phyloP scores from a whole-genome alignment of 2,113 vertebrate species.

The Oreocharis arfaki region DNA sequence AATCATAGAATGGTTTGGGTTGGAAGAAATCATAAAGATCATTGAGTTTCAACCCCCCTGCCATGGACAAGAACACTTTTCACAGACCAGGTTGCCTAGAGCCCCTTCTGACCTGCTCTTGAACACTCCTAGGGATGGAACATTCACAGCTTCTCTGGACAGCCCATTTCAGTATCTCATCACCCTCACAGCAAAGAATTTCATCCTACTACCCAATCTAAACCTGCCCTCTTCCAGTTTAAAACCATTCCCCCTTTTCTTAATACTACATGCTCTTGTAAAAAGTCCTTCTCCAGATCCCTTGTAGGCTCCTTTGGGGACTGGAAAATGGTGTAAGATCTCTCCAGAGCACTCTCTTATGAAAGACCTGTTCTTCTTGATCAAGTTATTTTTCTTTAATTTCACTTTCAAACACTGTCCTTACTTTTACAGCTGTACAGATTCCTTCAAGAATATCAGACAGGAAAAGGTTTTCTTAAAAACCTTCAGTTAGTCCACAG shows the following conservation, averaged over 20 bases:
- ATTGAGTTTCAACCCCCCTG: accelerated
- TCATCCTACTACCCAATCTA: not conserved
- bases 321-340: too few species aligned
- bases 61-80: not conserved
- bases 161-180: not conserved
- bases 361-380: not conserved
- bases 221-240: not conserved
- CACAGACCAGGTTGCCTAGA: not conserved
- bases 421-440: not conserved
- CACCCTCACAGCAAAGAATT: not conserved
- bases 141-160: not conserved
- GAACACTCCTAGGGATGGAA: not conserved
- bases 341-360: not conserved
- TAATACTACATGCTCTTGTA: not conserved
- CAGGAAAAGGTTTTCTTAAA: not conserved
- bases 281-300: not conserved
- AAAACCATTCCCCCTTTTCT: not conserved
- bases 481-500: not conserved
- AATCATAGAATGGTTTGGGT: not conserved
- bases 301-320: not conserved
- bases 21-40: not conserved
- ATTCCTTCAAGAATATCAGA: not conserved
- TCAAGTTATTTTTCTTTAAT: not conserved
- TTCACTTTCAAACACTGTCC: not conserved
- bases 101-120: not conserved